These are phyloP conservation scores for Mactra quadrangularis DNA, from an alignment of 1,140 invertebrate species.

Conservation along the genomic window DNA sequence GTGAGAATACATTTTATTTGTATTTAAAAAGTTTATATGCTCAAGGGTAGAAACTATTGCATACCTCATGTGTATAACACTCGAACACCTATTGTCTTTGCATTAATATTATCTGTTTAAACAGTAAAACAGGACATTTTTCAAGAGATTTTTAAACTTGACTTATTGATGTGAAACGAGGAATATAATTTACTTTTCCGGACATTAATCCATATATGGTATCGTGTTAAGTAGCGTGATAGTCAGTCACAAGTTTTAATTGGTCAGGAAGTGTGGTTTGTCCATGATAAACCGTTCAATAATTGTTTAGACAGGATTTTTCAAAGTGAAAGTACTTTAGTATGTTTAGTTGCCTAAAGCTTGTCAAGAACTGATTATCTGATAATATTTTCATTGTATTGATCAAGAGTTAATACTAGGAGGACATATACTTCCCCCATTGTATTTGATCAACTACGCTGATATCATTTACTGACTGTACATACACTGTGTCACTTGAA, in stretches of 20 bases:
- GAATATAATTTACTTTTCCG: slow-evolving; percentile 24
- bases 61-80: slow-evolving; percentile 41
- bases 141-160: slow-evolving; percentile 42
- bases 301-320: slow-evolving; percentile 19
- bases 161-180: slow-evolving; percentile 38
- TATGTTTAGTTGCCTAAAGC: not conserved
- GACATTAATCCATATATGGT: slow-evolving; percentile 30
- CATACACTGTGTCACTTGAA: slow-evolving; percentile 29
- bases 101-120: slow-evolving; percentile 33
- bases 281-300: slow-evolving; percentile 35
- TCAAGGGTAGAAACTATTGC: slow-evolving; percentile 29
- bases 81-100: slow-evolving; percentile 40
- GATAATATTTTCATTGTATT: slow-evolving; percentile 60
- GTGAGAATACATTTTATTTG: slow-evolving; percentile 44
- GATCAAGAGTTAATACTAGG: slow-evolving; percentile 35
- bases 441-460: slow-evolving; percentile 24
- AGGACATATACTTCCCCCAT: slow-evolving; percentile 32
- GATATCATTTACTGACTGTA: slow-evolving; percentile 47
- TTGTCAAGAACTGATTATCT: slow-evolving; percentile 60
- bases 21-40: slow-evolving; percentile 2
- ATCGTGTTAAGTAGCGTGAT: slow-evolving; percentile 31
- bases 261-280: slow-evolving; percentile 36
- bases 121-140: slow-evolving; percentile 51
- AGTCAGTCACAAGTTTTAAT: slow-evolving; percentile 21
- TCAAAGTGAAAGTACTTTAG: slow-evolving; percentile 41